These are phyloP conservation scores for Leptopilina clavipes DNA, from an alignment of 1,140 invertebrate genomes.

Conservation along the genomic window DNA sequence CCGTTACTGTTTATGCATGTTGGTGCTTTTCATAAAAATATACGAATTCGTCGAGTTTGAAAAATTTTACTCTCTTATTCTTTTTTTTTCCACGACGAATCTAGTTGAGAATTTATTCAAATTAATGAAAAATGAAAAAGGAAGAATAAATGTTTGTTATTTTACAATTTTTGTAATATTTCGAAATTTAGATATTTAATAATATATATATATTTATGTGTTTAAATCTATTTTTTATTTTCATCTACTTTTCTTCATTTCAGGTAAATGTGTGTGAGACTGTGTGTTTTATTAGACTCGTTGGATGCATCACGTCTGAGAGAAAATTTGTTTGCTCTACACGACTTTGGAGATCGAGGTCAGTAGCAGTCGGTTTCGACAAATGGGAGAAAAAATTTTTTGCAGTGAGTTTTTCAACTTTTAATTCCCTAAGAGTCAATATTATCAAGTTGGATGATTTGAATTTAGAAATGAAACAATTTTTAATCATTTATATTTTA, in stretches of 20 bases:
- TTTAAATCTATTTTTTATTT: not conserved
- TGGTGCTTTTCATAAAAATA: not conserved
- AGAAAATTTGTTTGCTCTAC: constrained; percentile 23
- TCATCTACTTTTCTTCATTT: not conserved
- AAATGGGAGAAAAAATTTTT: not conserved
- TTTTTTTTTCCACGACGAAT: no score
- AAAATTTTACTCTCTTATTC: not conserved
- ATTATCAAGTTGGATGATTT: no score
- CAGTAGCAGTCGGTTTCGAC: constrained; percentile 3
- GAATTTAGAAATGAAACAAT: no score
- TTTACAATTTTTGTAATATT: no score
- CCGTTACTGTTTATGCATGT: not conserved
- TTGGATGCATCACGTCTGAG: not conserved
- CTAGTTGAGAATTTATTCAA: no score
- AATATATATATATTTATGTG: not conserved
- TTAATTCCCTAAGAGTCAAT: no score
- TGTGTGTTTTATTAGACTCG: not conserved
- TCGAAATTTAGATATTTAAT: no score
- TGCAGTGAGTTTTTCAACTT: not conserved
- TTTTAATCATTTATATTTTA: no score
- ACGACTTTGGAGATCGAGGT: constrained; percentile 19
- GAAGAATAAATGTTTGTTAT: no score
- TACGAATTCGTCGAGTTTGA: not conserved
- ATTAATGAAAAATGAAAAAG: no score
- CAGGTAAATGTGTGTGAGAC: no score